Percentiles rank a stretch among this genome's conserved stretches.
phyloP scores from a whole-genome alignment of 2,888 invertebrate genomes.

The Philhelius pedissequus region DNA sequence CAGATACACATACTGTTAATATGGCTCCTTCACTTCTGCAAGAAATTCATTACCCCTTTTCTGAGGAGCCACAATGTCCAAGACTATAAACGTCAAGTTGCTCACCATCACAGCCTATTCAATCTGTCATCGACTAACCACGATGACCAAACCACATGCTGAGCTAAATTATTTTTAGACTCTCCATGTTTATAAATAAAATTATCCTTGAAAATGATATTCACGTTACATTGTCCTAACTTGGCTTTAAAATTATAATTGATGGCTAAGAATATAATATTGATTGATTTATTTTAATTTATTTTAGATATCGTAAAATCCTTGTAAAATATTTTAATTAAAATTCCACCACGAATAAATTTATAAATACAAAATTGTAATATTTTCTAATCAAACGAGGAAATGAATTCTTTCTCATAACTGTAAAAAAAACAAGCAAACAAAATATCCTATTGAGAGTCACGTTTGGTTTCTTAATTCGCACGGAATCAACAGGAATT shows the following conservation, averaged over 20 bases:
- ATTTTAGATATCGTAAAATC: background rate
- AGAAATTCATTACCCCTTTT: background rate
- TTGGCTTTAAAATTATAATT: slow-evolving; percentile 18
- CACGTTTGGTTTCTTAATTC: slow-evolving; percentile 48
- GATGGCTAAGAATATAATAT: slow-evolving; percentile 21
- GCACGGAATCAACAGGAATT: slow-evolving; percentile 28
- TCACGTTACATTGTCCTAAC: background rate
- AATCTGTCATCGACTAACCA: slow-evolving; percentile 13
- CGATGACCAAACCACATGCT: slow-evolving; percentile 22
- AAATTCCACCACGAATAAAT: slow-evolving; percentile 46
- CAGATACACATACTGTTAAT: background rate
- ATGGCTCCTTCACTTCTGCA: background rate
- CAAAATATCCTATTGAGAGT: slow-evolving; percentile 8
- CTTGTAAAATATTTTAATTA: slow-evolving; percentile 35
- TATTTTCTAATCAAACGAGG: slow-evolving; percentile 23
- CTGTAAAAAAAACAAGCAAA: background rate
- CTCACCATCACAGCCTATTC: background rate
- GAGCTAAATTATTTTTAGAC: slow-evolving; percentile 34
- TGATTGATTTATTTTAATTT: slow-evolving; percentile 42
- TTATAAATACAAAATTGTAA: background rate
- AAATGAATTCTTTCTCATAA: slow-evolving; percentile 8
- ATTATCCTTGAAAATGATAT: background rate
- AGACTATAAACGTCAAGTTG: background rate
- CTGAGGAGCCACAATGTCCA: background rate
- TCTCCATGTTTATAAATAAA: slow-evolving; percentile 1